A percentile compares a stretch with the other conserved stretches of the same genome.
Conservation (phyloP, 23 tunicate genomes). For the Halocynthia roretzi region DNA sequence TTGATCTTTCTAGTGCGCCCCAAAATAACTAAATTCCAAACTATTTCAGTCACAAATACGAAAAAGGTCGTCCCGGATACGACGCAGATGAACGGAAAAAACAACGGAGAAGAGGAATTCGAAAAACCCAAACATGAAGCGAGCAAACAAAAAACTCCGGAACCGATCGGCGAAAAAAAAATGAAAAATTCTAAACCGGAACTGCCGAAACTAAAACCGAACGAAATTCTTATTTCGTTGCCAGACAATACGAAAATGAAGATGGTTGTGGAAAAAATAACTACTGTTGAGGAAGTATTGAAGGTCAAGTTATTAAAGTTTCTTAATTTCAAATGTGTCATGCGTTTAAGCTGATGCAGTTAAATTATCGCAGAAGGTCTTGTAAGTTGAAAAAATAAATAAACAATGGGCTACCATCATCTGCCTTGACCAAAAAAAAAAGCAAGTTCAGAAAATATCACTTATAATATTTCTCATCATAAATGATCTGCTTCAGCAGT, state of each 20-base stretch:
- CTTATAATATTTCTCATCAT: too few species aligned
- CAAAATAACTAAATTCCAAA: too few species aligned
- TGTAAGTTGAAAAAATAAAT: too few species aligned
- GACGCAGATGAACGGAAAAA: neutral
- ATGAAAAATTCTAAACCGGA: constrained; percentile 1
- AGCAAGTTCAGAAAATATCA: too few species aligned
- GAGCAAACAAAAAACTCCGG: neutral
- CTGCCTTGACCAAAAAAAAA: too few species aligned
- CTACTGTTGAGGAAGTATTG: constrained; percentile 6
- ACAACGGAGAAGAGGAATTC: neutral
- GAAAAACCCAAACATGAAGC: neutral
- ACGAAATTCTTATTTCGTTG: constrained; percentile 9
- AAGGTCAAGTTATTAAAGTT: neutral
- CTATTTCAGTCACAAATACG: neutral
- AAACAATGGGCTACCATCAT: too few species aligned
- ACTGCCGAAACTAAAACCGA: constrained; percentile 12
- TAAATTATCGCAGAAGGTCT: too few species aligned
- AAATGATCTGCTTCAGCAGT: too few species aligned
- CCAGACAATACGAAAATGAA: constrained; percentile 2
- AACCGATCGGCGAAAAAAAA: neutral
- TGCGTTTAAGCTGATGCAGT: too few species aligned
- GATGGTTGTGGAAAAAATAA: neutral
- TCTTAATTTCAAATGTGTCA: neutral
- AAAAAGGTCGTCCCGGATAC: neutral
- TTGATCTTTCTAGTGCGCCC: too few species aligned